A percentile compares a stretch with the other conserved stretches of the same genome.
Evolutionary conservation across 2,888 invertebrate genomes (phyloP).

Genomic region (Ophraella communa): DNA sequence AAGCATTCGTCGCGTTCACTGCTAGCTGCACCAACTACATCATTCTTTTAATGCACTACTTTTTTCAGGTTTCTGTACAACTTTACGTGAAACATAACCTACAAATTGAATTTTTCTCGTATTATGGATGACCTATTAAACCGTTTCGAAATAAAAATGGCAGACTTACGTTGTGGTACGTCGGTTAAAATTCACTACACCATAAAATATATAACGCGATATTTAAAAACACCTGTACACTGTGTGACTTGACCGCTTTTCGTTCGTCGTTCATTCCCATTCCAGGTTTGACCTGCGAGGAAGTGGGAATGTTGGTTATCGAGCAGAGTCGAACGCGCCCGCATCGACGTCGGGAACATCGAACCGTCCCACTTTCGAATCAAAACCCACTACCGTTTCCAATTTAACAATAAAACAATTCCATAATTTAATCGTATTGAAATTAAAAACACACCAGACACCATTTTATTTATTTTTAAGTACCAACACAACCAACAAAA

Average conservation of each 20-base stretch:
- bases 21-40: constrained; percentile 53
- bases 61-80: too few species aligned
- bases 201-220: constrained; percentile 51
- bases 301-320: constrained; percentile 57
- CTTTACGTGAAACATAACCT: too few species aligned
- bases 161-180: constrained; percentile 38
- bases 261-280: too few species aligned
- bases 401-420: too few species aligned
- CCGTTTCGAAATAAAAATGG: constrained; percentile 30
- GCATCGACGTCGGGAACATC: constrained; percentile 24
- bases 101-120: too few species aligned
- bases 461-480: neutral
- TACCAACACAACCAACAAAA: neutral
- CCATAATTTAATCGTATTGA: too few species aligned
- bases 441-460: too few species aligned
- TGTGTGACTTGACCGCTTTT: constrained; percentile 62
- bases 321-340: constrained; percentile 47
- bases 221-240: constrained; percentile 60
- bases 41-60: constrained; percentile 56
- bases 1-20: constrained; percentile 52
- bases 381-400: too few species aligned
- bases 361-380: too few species aligned
- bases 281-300: constrained; percentile 60
- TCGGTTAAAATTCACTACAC: constrained; percentile 34
- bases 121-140: constrained; percentile 32